Evolutionary conservation across 1,140 invertebrate species (phyloP).

Genomic region (Hirudo medicinalis): DNA sequence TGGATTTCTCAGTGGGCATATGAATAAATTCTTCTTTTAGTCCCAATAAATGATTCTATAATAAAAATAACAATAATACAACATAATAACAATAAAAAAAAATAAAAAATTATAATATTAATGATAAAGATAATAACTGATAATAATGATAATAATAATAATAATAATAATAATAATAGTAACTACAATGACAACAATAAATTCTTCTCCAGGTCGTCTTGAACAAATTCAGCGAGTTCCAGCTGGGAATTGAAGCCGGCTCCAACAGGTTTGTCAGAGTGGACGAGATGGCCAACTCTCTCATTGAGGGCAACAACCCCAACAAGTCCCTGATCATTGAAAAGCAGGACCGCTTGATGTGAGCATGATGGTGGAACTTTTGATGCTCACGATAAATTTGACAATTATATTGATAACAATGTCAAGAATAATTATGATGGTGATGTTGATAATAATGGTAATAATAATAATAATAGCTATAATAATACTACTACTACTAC

Average conservation of each 20-base stretch:
- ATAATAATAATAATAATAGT: neutral
- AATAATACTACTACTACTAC: too few species aligned
- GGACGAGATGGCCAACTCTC: constrained; percentile 74
- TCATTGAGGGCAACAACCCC: constrained; percentile 72
- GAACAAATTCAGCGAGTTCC: constrained; percentile 89
- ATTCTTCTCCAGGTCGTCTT: constrained; percentile 52
- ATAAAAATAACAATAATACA: neutral
- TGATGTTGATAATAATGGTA: too few species aligned
- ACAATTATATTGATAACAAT: too few species aligned
- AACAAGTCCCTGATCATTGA: constrained; percentile 53
- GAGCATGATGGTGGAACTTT: constrained; percentile 33
- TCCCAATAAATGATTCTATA: too few species aligned
- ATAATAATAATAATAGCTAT: too few species aligned
- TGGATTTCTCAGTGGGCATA: too few species aligned
- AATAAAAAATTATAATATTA: too few species aligned
- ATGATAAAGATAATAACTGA: too few species aligned
- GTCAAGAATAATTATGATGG: too few species aligned
- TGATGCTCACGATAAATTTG: neutral
- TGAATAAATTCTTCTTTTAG: too few species aligned
- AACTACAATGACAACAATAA: neutral
- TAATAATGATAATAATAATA: neutral
- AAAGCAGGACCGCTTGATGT: constrained; percentile 72
- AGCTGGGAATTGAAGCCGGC: constrained; percentile 75
- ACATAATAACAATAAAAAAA: too few species aligned
- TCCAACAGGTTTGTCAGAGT: constrained; percentile 82